Evolutionary conservation across 1,140 invertebrate species (phyloP).

Genomic region (Drosophila cardini): DNA sequence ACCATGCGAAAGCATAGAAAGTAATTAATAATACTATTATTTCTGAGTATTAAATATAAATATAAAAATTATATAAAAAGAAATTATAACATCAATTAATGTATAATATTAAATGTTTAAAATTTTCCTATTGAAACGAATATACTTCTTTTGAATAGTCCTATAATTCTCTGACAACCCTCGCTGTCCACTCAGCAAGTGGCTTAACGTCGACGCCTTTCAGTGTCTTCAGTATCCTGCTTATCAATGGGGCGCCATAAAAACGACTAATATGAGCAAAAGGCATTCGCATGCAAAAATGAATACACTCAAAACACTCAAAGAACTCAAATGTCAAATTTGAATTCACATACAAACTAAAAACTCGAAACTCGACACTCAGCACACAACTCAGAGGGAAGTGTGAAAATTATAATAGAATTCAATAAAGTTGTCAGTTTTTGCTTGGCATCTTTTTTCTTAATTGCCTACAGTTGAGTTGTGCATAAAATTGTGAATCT

Average conservation of each 20-base stretch:
- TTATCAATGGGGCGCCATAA: slow-evolving; percentile 67
- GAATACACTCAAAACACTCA: slow-evolving; percentile 11
- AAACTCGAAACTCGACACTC: slow-evolving; percentile 7
- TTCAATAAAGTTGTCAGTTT: slow-evolving; percentile 75
- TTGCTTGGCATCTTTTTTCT: slow-evolving; percentile 39
- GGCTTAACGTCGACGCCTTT: slow-evolving; percentile 33
- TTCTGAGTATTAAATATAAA: background rate
- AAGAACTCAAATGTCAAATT: background rate
- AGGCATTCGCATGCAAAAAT: slow-evolving; percentile 58
- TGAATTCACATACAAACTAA: slow-evolving; percentile 12
- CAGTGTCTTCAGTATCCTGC: slow-evolving; percentile 12
- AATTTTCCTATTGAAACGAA: too few relatives aligned
- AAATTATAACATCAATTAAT: background rate
- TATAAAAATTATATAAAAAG: background rate
- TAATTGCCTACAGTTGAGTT: slow-evolving; percentile 54
- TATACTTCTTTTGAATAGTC: background rate
- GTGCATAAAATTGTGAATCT: slow-evolving; percentile 68
- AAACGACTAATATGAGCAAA: slow-evolving; percentile 64
- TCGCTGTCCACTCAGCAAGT: slow-evolving; percentile 32
- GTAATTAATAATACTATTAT: too few relatives aligned
- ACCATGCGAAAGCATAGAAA: too few relatives aligned
- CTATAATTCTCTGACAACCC: slow-evolving; percentile 15
- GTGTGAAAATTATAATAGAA: slow-evolving; percentile 81
- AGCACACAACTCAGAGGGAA: slow-evolving; percentile 54
- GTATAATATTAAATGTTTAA: too few relatives aligned